Conservation (phyloP, 2,888 invertebrate species). For the Pristionchus fissidentatus region DNA sequence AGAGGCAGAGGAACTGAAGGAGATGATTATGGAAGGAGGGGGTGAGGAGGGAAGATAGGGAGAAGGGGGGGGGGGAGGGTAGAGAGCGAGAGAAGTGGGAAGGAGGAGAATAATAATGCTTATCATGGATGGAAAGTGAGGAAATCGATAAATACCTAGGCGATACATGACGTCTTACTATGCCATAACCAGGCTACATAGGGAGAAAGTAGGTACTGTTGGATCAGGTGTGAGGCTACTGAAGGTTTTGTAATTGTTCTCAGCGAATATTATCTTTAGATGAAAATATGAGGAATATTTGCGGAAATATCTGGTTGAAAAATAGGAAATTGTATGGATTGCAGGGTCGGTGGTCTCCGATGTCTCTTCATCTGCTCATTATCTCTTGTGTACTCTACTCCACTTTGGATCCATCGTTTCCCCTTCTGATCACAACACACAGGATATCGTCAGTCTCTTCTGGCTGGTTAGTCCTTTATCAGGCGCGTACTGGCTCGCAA, state of each 20-base stretch:
- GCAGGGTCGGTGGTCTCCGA: neutral
- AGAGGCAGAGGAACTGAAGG: neutral
- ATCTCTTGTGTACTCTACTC: conserved; percentile 40
- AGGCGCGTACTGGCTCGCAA: neutral
- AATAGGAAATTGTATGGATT: neutral
- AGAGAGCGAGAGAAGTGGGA: neutral
- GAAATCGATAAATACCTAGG: too few relatives aligned
- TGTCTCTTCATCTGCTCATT: conserved; percentile 12
- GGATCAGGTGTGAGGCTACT: too few relatives aligned
- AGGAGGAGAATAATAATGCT: too few relatives aligned
- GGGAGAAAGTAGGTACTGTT: too few relatives aligned
- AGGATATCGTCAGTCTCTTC: conserved; percentile 20
- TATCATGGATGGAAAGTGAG: too few relatives aligned
- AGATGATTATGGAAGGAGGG: neutral
- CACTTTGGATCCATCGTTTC: conserved; percentile 12
- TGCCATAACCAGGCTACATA: too few relatives aligned
- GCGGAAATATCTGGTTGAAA: neutral
- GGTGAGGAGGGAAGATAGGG: conserved; percentile 11
- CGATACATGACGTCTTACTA: too few relatives aligned
- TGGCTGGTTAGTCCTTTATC: conserved; percentile 31
- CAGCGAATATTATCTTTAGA: too few relatives aligned
- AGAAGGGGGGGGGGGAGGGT: neutral
- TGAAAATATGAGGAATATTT: too few relatives aligned
- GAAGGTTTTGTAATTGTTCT: too few relatives aligned
- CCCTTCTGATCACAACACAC: neutral